These are phyloP conservation scores for Emydocephalus ijimae DNA, from an alignment of 2,113 vertebrate species.

Conservation along the genomic window DNA sequence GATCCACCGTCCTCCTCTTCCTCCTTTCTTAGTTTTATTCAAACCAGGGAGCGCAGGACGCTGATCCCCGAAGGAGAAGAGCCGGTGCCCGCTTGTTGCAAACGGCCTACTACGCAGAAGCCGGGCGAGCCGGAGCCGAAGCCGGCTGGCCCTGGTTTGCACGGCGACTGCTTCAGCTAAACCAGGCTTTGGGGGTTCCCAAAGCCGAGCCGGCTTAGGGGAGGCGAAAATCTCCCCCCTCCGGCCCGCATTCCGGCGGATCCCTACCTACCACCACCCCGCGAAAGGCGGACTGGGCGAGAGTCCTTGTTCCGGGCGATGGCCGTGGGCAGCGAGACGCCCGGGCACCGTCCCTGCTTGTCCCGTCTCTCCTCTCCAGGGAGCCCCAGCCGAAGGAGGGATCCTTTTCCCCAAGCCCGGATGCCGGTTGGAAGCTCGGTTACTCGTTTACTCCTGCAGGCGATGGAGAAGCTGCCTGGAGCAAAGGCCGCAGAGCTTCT, in stretches of 20 bases:
- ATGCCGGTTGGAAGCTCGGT: neutral
- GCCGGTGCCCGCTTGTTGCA: slow-evolving; percentile 23
- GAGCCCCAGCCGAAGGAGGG: neutral
- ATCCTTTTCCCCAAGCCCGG: neutral
- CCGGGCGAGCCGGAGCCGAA: neutral
- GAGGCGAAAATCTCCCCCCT: neutral
- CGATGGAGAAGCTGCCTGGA: neutral
- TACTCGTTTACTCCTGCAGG: neutral
- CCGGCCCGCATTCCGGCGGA: neutral
- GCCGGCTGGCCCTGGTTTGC: neutral
- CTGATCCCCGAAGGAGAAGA: slow-evolving; percentile 49
- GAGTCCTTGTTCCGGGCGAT: neutral
- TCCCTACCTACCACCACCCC: neutral
- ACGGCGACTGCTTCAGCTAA: neutral
- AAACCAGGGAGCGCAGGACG: slow-evolving; percentile 61
- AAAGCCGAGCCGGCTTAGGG: neutral
- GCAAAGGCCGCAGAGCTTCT: no score
- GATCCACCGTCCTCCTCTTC: neutral
- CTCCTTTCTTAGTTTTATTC: slow-evolving; percentile 37
- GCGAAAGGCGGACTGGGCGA: neutral
- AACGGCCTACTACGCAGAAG: slow-evolving; percentile 9
- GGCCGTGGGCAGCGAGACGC: neutral
- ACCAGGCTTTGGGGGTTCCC: neutral
- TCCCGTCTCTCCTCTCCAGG: neutral
- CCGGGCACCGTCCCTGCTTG: neutral